Evolutionary conservation across 2,113 vertebrate species (phyloP).

Genomic region (Prietella phreatophila): DNA sequence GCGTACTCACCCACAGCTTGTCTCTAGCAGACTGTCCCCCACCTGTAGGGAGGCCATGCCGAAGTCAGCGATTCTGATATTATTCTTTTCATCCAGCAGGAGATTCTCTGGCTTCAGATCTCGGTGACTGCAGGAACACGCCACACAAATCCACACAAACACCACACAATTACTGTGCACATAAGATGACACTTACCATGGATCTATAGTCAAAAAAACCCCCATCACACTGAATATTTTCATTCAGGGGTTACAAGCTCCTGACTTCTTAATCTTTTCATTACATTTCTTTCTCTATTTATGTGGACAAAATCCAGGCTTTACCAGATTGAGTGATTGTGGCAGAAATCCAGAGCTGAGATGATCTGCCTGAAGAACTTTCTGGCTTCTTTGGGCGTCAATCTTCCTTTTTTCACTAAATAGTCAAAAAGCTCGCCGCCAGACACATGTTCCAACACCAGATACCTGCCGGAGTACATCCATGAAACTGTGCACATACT

Average conservation of each 20-base stretch:
- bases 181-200: not conserved
- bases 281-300: not conserved
- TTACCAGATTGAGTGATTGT: constrained; percentile 92
- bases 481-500: too few relatives aligned
- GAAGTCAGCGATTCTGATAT: constrained; percentile 91
- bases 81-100: constrained; percentile 90
- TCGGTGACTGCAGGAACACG: constrained; percentile 77
- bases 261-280: not conserved
- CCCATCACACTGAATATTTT: not conserved
- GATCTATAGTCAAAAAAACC: not conserved
- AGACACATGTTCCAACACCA: constrained; percentile 90
- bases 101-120: constrained; percentile 93
- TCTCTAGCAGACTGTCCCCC: constrained; percentile 91
- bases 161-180: not conserved
- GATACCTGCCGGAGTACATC: constrained; percentile 72
- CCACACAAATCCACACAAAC: constrained; percentile 15
- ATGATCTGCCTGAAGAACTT: constrained; percentile 96
- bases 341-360: constrained; percentile 91
- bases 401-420: constrained; percentile 87
- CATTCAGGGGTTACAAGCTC: not conserved
- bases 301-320: too few relatives aligned
- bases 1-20: constrained; percentile 87
- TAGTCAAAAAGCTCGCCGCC: constrained; percentile 92
- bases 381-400: constrained; percentile 89
- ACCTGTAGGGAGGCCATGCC: constrained; percentile 94